Evolutionary conservation across 2,797 vertebrate genomes (phyloP).

Genomic region (Silurus aristotelis): DNA sequence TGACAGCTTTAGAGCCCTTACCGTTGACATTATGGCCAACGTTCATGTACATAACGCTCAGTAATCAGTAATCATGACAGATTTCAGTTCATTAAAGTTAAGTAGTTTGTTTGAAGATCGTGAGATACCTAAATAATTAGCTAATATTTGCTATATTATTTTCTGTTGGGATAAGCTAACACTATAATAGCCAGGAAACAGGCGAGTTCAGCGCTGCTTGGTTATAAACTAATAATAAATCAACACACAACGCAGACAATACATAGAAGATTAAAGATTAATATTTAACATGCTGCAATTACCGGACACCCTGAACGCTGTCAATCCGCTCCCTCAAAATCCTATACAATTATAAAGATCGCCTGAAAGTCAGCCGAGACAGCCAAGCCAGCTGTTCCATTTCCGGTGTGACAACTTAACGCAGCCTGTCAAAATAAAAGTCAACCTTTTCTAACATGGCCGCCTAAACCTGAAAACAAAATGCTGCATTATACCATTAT

Average conservation of each 20-base stretch:
- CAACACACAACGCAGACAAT: not conserved
- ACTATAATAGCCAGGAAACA: not conserved
- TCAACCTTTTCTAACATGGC: not conserved
- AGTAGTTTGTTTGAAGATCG: not conserved
- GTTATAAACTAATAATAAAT: not conserved
- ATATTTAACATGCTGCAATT: not conserved
- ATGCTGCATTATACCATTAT: too few species aligned
- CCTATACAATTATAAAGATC: constrained; percentile 10
- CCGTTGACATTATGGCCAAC: not conserved
- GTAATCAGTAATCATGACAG: not conserved
- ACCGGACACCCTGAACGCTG: not conserved
- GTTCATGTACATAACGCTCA: not conserved
- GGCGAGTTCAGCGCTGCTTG: not conserved
- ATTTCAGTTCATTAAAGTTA: not conserved
- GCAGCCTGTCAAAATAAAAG: constrained; percentile 40
- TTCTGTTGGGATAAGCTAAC: not conserved
- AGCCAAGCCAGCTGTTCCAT: constrained; percentile 1
- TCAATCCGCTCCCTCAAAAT: not conserved
- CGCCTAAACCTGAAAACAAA: too few species aligned
- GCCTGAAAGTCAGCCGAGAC: constrained; percentile 18
- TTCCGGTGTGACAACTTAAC: not conserved
- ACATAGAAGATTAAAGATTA: not conserved
- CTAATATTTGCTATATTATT: not conserved
- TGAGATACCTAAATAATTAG: not conserved
- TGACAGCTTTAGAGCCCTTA: not conserved